Evolutionary conservation across 1,140 invertebrate genomes (phyloP), one percentile per base, ranked within the genome.

Genomic region (Reticulitermes speratus): DNA sequence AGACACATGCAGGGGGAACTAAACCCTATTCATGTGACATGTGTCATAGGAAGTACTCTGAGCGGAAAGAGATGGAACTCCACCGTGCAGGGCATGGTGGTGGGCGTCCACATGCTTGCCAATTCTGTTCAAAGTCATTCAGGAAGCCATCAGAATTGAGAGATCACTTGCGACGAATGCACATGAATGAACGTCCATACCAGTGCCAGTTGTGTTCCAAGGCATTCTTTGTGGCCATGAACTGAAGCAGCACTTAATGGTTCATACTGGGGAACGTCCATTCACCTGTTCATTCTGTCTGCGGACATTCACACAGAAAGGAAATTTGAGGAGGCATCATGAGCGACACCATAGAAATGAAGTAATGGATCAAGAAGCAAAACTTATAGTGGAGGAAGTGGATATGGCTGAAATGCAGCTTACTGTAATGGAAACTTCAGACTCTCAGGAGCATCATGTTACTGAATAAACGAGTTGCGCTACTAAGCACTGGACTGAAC

Each of bases 181-280:
- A 88, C 87, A 90, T 89, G 25, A 89, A 89, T 44, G 89, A 90
- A 86, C 91, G 89, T 90, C 92, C 88, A 89, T 92, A 85, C 88
- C 91, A 85, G 32, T 90, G 90, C 86, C 88, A 89, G 81, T 86
- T 88, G 23, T 91, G 91, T 88, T 89, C 88, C 30, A 90, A 90
- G 87, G 88, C 89, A 25, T 91, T 91, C 88, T 89, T 89, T 19
- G 88, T 87, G 52, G 32, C 83, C 84, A 84, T 21, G 85, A 86
- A 38, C 48, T 88, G 44, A 85, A 32, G 44, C 87, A 88, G 83
- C 90, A 90, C 86, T 87, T 87, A 82, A 83, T 87, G 25, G 87
- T 87, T 12, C 90, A 90, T 83, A 90, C 88, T 65, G 87, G 88
- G 81, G 88, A 90, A 83, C 88, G 90, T 48, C 91, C 90, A 12